Evolutionary conservation across 2,888 invertebrate genomes (phyloP), one percentile per base, ranked within the genome.

Genomic region (Agonopterix heracliana): DNA sequence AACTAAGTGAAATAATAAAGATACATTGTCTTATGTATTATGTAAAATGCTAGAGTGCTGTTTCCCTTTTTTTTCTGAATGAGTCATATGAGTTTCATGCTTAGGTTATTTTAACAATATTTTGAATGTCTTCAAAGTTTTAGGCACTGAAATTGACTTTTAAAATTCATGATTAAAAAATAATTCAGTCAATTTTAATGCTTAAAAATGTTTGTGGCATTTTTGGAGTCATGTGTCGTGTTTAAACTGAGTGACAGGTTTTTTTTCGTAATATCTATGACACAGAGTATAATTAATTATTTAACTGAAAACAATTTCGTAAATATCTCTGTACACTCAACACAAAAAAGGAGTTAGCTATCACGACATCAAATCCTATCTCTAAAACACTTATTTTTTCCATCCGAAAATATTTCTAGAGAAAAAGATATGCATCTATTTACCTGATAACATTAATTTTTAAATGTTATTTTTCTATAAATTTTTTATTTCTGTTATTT

Each of bases 351-450:
- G 66, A 63, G 62, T 68, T 77, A 80, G 74, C 84, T 86, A 85
- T 74, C 79, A 87, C 85, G 84, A 88, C 87, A 87, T 71, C 78
- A 86, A 59, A 74, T 74, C 74, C 84, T 86, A 87, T 71, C 54
- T 60, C 82, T 82, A 83, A 74, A 77, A 84, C 84, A 76, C 79
- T 80, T 75, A 74, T 71, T 74, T 70, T 74, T 81, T 76, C 65
- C 74, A 74, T 78, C 82, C 65, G 78, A 86, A 86, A 87, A 84
- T 84, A 85, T 77, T 71, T 74, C 85, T 88, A 88, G 79, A 83
- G 81, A 82, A 83, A 85, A 85, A 76, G 87, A 88, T 88, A 88
- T 88, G 87, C 87, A 81, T 86, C 87, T 87, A 87, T 83, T 76
- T 78, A 81, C 68, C 72, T 81, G 84, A 81, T 83, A 83, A 84